Conservation (phyloP, 2,888 invertebrate species). For the Phymatocera aterrima region DNA sequence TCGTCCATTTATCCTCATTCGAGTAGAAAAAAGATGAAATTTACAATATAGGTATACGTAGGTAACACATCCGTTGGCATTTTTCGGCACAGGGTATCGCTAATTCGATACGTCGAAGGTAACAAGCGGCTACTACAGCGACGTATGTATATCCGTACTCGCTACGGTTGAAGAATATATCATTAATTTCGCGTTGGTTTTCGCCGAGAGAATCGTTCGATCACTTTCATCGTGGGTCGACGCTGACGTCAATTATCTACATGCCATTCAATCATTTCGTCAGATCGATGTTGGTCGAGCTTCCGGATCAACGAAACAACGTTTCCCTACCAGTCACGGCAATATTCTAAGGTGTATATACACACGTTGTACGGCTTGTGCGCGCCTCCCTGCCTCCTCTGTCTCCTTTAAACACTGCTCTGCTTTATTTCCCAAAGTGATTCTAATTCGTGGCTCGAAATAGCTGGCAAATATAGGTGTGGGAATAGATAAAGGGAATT, state of each 20-base stretch:
- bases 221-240: constrained; percentile 34
- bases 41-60: too few relatives aligned
- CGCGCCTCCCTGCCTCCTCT: too few relatives aligned
- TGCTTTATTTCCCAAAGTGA: constrained; percentile 49
- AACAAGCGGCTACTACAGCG: neutral
- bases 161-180: neutral
- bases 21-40: neutral
- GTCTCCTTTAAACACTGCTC: too few relatives aligned
- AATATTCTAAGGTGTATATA: too few relatives aligned
- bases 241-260: constrained; percentile 44
- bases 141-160: neutral
- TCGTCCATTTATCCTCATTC: neutral
- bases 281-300: constrained; percentile 39
- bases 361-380: too few relatives aligned
- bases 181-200: constrained; percentile 34
- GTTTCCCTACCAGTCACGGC: constrained; percentile 37
- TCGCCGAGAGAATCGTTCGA: constrained; percentile 39
- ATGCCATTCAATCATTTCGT: constrained; percentile 46
- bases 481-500: constrained; percentile 52
- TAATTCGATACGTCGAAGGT: neutral
- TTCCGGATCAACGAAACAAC: constrained; percentile 33
- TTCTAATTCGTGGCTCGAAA: constrained; percentile 54
- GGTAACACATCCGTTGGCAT: too few relatives aligned
- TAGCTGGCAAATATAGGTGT: constrained; percentile 56
- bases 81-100: too few relatives aligned